Conservation (phyloP, 2,113 vertebrate species). For the Antechinus stuartii region DNA sequence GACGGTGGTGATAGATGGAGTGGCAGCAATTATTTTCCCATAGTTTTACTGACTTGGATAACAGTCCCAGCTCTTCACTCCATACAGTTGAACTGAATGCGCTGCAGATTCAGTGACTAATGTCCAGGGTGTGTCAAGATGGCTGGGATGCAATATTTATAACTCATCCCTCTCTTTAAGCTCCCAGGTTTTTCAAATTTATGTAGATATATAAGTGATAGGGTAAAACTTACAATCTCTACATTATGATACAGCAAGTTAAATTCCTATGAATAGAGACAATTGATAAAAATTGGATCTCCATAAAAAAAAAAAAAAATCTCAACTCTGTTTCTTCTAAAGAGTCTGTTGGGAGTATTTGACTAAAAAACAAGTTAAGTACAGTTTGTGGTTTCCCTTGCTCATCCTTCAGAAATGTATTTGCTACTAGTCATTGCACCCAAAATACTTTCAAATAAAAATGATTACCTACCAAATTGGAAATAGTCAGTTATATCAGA, state of each 20-base stretch:
- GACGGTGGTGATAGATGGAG: conserved; percentile 57
- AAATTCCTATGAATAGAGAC: conserved; percentile 42
- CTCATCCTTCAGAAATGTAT: conserved; percentile 44
- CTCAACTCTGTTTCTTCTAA: conserved; percentile 26
- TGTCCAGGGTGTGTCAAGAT: conserved; percentile 54
- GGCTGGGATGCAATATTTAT: conserved; percentile 55
- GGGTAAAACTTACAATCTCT: background rate
- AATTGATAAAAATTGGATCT: conserved; percentile 48
- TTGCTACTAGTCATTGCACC: conserved; percentile 12
- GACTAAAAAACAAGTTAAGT: background rate
- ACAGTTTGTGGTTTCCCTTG: conserved; percentile 39
- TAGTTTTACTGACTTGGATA: conserved; percentile 52
- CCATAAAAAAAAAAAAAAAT: conserved; percentile 57
- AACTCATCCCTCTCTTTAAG: conserved; percentile 53
- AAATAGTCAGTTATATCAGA: conserved; percentile 42
- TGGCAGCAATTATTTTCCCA: conserved; percentile 63
- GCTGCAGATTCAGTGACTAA: conserved; percentile 57
- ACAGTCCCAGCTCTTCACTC: conserved; percentile 45
- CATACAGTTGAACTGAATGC: conserved; percentile 50
- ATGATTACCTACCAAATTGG: conserved; percentile 23
- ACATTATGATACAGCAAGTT: conserved; percentile 25
- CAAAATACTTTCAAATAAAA: conserved; percentile 49
- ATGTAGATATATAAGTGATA: conserved; percentile 3
- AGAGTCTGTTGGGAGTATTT: conserved; percentile 30
- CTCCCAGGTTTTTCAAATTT: conserved; percentile 51